phyloP scores from a whole-genome alignment of 2,888 invertebrate species.

The Patella pellucida region DNA sequence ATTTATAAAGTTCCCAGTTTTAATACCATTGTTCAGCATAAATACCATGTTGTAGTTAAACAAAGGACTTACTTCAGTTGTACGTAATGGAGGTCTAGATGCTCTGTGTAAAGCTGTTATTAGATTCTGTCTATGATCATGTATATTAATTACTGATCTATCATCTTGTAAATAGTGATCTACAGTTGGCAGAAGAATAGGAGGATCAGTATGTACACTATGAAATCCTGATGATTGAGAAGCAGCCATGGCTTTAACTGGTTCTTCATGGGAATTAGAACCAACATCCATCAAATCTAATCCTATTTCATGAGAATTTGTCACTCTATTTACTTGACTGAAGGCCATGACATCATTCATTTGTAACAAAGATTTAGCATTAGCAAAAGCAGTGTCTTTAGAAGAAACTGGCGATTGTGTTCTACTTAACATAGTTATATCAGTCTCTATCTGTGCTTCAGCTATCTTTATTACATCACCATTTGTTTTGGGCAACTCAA shows the following conservation, averaged over 20 bases:
- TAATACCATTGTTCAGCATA: no score
- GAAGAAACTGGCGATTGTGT: background rate
- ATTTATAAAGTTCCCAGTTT: no score
- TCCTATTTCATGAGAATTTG: background rate
- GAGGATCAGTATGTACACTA: conserved; percentile 1
- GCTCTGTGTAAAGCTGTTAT: background rate
- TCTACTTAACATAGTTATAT: background rate
- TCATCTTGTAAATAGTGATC: background rate
- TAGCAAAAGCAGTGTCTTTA: background rate
- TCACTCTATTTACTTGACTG: background rate
- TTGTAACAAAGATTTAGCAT: background rate
- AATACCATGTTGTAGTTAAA: no score
- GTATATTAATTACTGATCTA: background rate
- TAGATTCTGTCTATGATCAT: conserved; percentile 7
- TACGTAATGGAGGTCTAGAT: background rate
- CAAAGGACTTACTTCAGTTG: background rate
- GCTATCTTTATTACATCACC: no score
- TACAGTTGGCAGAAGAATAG: background rate
- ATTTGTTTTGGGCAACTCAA: no score
- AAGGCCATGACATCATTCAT: background rate
- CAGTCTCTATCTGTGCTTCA: no score
- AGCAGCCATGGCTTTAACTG: background rate
- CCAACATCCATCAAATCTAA: background rate
- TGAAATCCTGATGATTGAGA: conserved; percentile 25
- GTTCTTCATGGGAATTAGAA: background rate